These are phyloP conservation scores for Bubo scandiacus DNA, from an alignment of 2,113 vertebrate genomes.

Conservation along the genomic window DNA sequence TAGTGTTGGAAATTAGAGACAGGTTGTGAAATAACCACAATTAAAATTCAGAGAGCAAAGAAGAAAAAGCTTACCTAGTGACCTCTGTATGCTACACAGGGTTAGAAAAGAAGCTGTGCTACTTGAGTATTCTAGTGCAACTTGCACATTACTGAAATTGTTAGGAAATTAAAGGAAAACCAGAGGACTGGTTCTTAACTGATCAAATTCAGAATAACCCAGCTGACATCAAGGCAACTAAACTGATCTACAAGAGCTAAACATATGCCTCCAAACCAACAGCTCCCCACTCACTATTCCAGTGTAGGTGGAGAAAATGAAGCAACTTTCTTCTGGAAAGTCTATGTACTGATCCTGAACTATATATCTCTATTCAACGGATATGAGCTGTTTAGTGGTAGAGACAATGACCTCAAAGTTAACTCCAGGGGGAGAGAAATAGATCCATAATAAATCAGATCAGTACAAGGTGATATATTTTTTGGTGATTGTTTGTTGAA, in stretches of 20 bases:
- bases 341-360: not conserved
- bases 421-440: not conserved
- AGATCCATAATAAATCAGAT: not conserved
- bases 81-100: not conserved
- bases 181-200: not conserved
- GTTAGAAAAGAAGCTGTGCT: constrained; percentile 21
- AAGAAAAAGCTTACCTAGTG: constrained; percentile 36
- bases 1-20: constrained; percentile 36
- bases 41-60: constrained; percentile 50
- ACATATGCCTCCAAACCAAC: not conserved
- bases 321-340: not conserved
- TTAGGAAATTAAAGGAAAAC: not conserved
- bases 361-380: not conserved
- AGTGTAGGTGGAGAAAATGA: not conserved
- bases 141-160: not conserved
- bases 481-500: not conserved
- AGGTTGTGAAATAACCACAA: constrained; percentile 35
- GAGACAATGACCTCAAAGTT: not conserved
- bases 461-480: not conserved
- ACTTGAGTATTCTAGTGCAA: constrained; percentile 2
- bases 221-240: not conserved
- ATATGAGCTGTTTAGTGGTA: not conserved
- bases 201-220: not conserved
- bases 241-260: not conserved
- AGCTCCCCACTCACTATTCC: not conserved